These are phyloP conservation scores for Drosophila dives DNA, from an alignment of 2,888 invertebrate species.

Conservation along the genomic window DNA sequence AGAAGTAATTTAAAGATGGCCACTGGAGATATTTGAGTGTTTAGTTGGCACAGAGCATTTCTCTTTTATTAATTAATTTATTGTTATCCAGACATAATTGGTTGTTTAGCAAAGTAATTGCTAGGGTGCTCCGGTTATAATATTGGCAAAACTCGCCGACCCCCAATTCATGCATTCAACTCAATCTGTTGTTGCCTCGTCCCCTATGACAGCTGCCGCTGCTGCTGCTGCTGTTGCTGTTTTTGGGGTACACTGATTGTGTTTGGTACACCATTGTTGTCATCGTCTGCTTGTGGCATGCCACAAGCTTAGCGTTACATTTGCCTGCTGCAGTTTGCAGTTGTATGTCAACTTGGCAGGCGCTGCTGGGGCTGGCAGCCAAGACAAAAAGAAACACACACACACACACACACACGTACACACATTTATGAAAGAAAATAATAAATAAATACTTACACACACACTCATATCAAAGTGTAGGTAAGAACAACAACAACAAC, in stretches of 20 bases:
- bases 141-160: conserved; percentile 24
- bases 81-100: neutral
- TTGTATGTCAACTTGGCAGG: conserved; percentile 36
- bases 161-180: conserved; percentile 31
- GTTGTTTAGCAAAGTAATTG: conserved; percentile 4
- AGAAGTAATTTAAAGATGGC: neutral
- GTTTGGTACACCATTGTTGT: conserved; percentile 30
- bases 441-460: conserved; percentile 47
- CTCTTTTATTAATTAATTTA: neutral
- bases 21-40: neutral
- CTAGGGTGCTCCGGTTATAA: neutral
- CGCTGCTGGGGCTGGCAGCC: conserved; percentile 25
- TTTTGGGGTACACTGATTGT: conserved; percentile 21
- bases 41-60: neutral
- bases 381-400: conserved; percentile 16
- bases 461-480: conserved; percentile 31
- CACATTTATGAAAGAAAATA: conserved; percentile 28
- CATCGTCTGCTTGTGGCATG: conserved; percentile 63
- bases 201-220: neutral
- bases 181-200: conserved; percentile 14
- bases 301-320: conserved; percentile 44
- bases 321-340: conserved; percentile 41
- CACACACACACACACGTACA: too few relatives aligned
- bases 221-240: neutral
- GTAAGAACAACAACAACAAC: conserved; percentile 23